Evolutionary conservation across 2,888 invertebrate species (phyloP), one percentile per base, ranked within the genome.

Genomic region (Listrodromus nycthemerus): DNA sequence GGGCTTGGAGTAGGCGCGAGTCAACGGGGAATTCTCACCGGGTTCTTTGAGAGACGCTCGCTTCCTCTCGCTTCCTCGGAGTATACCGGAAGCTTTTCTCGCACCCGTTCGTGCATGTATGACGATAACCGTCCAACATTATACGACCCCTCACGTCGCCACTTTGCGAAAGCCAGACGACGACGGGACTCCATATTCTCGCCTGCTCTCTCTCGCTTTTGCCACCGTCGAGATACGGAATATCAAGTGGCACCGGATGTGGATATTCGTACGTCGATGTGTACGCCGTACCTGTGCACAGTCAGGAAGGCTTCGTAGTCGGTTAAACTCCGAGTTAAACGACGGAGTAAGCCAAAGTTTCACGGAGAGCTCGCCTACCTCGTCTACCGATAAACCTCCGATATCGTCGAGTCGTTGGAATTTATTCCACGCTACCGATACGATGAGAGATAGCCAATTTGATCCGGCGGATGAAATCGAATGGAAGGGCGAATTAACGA

Each of bases 201-300:
- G 74, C 19, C 37, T 41, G 48, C 13, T 48, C 61, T 48, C 74
- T 74, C 73, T 30, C 30, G 16, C 30, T 30, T 30, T 30, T 30
- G 27, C n/a, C 45, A 61, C 73, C 69, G 63, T 63, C 67, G 80
- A 80, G 75, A 85, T 76, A 82, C 79, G 82, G 78, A 80, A 85
- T 86, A 85, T 85, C 85, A 71, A 84, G 83, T 85, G 76, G 82
- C 82, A 78, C 67, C 75, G 85, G 80, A 76, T 83, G 83, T 37
- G 69, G 78, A 84, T 80, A 82, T 80, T 50, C 74, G 55, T 73
- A 74, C 65, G 70, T 27, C 52, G 24, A 79, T 61, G 48, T 63
- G 30, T 74, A 67, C 27, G 41, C 50, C 45, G 41, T 66, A 52
- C 13, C n/a, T 63, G 58, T 30, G 41, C 37, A 58, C 41, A 71